Conservation (phyloP, 2,113 vertebrate genomes). For the Tragelaphus buxtoni region DNA sequence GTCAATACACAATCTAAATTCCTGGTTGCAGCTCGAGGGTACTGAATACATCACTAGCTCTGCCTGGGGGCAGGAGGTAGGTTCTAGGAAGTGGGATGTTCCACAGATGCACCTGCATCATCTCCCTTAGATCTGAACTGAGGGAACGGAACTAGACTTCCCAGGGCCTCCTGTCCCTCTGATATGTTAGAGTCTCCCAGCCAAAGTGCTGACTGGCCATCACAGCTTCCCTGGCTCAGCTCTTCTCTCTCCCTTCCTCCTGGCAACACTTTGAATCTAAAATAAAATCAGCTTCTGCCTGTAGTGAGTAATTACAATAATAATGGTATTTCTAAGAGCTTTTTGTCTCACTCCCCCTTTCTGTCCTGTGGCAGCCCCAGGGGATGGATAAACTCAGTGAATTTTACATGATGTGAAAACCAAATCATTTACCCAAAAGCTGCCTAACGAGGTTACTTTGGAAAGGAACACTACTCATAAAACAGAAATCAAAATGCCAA, state of each 20-base stretch:
- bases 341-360: background rate
- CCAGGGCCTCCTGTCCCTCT: background rate
- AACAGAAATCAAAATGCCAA: conserved; percentile 40
- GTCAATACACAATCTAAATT: background rate
- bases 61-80: accelerated
- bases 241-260: background rate
- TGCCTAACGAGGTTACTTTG: conserved; percentile 9
- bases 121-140: background rate
- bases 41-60: background rate
- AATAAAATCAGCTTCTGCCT: conserved; percentile 1
- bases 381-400: conserved; percentile 38
- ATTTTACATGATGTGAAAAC: conserved; percentile 45
- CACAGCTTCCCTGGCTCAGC: too few relatives aligned
- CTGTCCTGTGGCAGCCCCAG: background rate
- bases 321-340: conserved; percentile 22
- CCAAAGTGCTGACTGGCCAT: background rate
- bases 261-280: background rate
- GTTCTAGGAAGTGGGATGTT: background rate
- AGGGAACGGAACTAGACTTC: background rate
- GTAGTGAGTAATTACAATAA: conserved; percentile 25
- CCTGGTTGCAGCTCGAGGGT: background rate
- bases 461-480: conserved; percentile 2
- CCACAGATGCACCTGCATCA: accelerated
- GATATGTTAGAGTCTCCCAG: accelerated
- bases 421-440: conserved; percentile 14